These are phyloP conservation scores for Sarotherodon lohbergeri DNA, from an alignment of 2,113 vertebrate genomes.

Conservation along the genomic window DNA sequence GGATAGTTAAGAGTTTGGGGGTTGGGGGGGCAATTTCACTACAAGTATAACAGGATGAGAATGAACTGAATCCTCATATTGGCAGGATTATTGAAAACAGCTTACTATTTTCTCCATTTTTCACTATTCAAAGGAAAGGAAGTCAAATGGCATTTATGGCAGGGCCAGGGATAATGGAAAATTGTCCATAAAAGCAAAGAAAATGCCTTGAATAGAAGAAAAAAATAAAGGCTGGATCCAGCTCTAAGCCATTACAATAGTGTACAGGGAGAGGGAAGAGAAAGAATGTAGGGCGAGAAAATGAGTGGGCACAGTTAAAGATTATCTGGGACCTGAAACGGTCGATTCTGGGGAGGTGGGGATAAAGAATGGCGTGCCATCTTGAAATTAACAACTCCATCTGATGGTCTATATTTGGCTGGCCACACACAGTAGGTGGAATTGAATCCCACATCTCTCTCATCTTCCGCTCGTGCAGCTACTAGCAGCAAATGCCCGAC, in stretches of 20 bases:
- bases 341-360: conserved; percentile 4
- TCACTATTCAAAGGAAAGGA: conserved; percentile 16
- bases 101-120: conserved; percentile 30
- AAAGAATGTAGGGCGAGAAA: conserved; percentile 28
- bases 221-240: background rate
- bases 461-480: conserved; percentile 48
- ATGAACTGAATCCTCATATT: conserved; percentile 37
- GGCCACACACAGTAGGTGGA: conserved; percentile 30
- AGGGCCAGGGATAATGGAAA: conserved; percentile 47
- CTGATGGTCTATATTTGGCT: conserved; percentile 58
- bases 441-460: conserved; percentile 18
- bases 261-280: background rate
- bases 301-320: conserved; percentile 37
- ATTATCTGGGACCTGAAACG: conserved; percentile 27
- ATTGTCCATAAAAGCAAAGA: conserved; percentile 50
- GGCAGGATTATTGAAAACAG: conserved; percentile 40
- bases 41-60: background rate
- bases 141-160: conserved; percentile 57
- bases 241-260: conserved; percentile 23
- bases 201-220: conserved; percentile 41
- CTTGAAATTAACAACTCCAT: conserved; percentile 52
- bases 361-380: conserved; percentile 18
- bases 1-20: background rate
- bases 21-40: background rate
- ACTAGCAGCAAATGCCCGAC: background rate